A percentile compares a stretch with the other conserved stretches of the same genome.
Conservation (phyloP, 2,888 invertebrate genomes). For the Dyspetes luteomarginatus region DNA sequence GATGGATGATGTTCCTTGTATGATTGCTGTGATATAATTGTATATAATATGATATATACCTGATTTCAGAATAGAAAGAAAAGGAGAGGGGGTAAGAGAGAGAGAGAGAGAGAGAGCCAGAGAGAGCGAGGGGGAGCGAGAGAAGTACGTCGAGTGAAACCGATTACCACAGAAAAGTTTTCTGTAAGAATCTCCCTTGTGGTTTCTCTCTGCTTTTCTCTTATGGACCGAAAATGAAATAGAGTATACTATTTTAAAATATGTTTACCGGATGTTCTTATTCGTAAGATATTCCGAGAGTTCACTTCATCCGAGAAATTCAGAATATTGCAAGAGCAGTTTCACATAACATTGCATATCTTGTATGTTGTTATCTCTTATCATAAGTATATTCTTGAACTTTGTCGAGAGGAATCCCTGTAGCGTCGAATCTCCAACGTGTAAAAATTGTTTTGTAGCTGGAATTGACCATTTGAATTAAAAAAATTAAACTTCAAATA, state of each 20-base stretch:
- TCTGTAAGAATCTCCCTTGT: conserved; percentile 4
- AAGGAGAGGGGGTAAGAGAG: conserved; percentile 6
- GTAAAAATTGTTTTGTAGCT: no score
- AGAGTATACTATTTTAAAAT: neutral
- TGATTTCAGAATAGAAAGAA: neutral
- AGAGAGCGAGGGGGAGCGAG: neutral
- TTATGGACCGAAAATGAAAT: conserved; percentile 20
- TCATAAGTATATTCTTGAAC: neutral
- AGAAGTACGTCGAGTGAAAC: conserved; percentile 9
- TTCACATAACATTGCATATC: conserved; percentile 12
- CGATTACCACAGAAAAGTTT: conserved; percentile 23
- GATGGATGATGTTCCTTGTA: no score
- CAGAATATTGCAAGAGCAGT: neutral
- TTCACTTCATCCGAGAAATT: conserved; percentile 12
- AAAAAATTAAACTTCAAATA: no score
- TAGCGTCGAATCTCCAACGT: neutral
- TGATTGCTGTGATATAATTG: no score
- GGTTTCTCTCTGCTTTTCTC: conserved; percentile 19
- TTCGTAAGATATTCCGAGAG: conserved; percentile 14
- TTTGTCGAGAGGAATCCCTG: neutral
- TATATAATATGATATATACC: no score
- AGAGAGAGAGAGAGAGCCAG: conserved; percentile 23
- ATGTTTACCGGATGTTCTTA: neutral
- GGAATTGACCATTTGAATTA: no score
- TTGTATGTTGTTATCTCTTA: neutral